Percentiles rank a stretch among this genome's conserved stretches.
These are phyloP conservation scores for Schlechtendalia chinensis DNA, from an alignment of 1,140 invertebrate genomes.

Conservation along the genomic window DNA sequence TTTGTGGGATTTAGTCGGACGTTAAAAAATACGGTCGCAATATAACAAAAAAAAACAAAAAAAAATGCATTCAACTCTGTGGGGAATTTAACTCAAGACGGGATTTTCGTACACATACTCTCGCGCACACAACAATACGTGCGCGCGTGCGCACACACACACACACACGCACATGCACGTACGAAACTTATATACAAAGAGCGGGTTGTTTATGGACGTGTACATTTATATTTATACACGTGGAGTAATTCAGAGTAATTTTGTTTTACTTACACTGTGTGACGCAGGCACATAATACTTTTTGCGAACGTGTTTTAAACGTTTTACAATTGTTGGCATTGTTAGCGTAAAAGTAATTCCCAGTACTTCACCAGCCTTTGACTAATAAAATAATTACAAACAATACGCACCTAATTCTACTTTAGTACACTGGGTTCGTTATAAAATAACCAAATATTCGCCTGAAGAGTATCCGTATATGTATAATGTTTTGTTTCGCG, in stretches of 20 bases:
- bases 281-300: background rate
- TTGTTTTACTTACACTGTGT: conserved; percentile 24
- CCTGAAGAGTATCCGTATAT: too few species aligned
- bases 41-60: background rate
- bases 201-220: background rate
- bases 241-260: conserved; percentile 1
- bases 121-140: too few species aligned
- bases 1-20: background rate
- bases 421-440: too few species aligned
- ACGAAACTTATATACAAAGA: background rate
- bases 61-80: background rate
- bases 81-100: background rate
- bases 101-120: too few species aligned
- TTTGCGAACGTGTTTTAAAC: background rate
- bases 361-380: background rate
- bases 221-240: too few species aligned
- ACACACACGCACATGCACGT: too few species aligned
- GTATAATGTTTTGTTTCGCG: too few species aligned
- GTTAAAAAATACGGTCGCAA: background rate
- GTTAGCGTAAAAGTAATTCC: background rate
- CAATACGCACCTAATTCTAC: background rate
- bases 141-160: too few species aligned
- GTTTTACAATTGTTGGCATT: background rate
- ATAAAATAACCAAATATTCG: too few species aligned
- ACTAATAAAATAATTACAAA: background rate